A percentile compares a stretch with the other conserved stretches of the same genome.
Conservation (phyloP, 2,113 vertebrate genomes). For the Myotis lucifugus region DNA sequence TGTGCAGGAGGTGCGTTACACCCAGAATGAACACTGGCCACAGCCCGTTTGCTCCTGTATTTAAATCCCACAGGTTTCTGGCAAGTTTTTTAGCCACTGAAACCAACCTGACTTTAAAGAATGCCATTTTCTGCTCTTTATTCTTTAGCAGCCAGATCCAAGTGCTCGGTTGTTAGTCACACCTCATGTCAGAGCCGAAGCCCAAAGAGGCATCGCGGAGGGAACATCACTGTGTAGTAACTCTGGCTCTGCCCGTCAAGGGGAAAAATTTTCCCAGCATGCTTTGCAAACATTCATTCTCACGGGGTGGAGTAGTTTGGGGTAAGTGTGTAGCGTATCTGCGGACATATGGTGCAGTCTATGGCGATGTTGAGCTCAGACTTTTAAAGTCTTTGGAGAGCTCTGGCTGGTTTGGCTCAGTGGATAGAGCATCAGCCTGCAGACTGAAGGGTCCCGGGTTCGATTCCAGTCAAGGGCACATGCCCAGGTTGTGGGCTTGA, state of each 20-base stretch:
- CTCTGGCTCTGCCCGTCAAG: background rate
- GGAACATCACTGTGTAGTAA: background rate
- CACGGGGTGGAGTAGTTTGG: background rate
- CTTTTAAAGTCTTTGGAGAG: background rate
- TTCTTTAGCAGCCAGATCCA: background rate
- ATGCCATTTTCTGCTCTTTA: background rate
- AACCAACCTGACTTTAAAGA: background rate
- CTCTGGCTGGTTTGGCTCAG: too few species aligned
- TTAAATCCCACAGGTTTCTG: background rate
- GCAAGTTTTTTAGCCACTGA: background rate
- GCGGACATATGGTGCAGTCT: fast-evolving
- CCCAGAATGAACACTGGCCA: background rate
- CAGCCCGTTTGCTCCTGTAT: background rate
- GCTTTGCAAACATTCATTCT: background rate
- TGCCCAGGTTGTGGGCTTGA: too few species aligned
- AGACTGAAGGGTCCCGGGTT: too few species aligned
- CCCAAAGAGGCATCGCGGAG: background rate
- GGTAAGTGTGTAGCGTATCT: background rate
- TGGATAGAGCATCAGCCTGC: too few species aligned
- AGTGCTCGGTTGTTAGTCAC: background rate
- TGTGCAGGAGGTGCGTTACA: background rate
- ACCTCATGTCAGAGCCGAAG: background rate
- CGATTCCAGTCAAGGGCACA: too few species aligned
- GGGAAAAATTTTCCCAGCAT: background rate
- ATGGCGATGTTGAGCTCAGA: background rate